These are phyloP conservation scores for Pogonus chalceus DNA, from an alignment of 1,140 invertebrate genomes.

Conservation along the genomic window DNA sequence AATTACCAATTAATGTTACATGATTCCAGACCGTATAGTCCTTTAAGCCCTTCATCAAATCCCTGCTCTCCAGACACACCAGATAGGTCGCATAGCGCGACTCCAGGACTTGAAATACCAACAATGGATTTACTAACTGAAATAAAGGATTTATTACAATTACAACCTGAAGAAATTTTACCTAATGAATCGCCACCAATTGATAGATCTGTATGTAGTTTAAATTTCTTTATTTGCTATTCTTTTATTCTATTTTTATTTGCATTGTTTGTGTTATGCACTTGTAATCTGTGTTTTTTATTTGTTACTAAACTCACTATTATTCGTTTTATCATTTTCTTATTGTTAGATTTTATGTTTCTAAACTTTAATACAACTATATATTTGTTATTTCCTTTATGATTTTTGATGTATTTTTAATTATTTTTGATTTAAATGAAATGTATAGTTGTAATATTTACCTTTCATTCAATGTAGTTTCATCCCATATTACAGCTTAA, in stretches of 20 bases:
- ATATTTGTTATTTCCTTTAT: no score
- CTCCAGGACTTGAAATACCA: conserved; percentile 35
- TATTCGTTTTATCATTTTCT: conserved; percentile 16
- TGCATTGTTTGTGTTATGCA: background rate
- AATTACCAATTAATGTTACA: conserved; percentile 15
- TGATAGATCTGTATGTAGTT: conserved; percentile 43
- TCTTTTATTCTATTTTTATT: background rate
- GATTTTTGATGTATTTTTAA: no score
- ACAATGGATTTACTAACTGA: conserved; percentile 55
- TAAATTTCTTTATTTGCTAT: conserved; percentile 5
- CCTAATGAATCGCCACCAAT: conserved; percentile 40
- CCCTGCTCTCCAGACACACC: conserved; percentile 41
- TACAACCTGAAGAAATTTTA: conserved; percentile 21
- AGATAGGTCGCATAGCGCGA: conserved; percentile 35
- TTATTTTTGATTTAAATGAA: no score
- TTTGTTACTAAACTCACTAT: background rate
- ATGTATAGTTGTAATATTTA: no score
- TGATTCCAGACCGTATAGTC: conserved; percentile 45
- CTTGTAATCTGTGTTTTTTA: background rate
- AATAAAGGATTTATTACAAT: conserved; percentile 49
- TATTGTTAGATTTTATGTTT: conserved; percentile 13
- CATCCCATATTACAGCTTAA: conserved; percentile 42
- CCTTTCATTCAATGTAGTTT: conserved; percentile 19
- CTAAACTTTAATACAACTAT: no score
- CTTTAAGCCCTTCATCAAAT: conserved; percentile 34